These are phyloP conservation scores for Rhizoglyphus robini DNA, from an alignment of 1,140 invertebrate species.

Conservation along the genomic window DNA sequence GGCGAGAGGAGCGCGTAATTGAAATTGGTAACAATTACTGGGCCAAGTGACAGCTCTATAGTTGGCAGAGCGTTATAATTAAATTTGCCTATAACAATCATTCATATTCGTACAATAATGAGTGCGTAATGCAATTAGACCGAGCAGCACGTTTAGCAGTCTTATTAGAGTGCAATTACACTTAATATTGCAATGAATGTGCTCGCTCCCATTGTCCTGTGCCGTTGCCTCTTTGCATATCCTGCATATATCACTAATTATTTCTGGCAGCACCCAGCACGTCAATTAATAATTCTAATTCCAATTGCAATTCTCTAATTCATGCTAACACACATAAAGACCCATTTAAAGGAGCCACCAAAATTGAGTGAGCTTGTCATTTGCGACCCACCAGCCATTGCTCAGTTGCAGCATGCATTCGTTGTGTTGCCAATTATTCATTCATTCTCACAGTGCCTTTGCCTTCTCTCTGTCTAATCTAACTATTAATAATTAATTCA, in stretches of 20 bases:
- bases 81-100: slow-evolving; percentile 4
- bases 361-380: neutral
- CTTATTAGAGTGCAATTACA: slow-evolving; percentile 12
- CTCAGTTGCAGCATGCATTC: neutral
- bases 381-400: neutral
- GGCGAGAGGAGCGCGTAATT: neutral
- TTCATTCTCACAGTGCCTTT: neutral
- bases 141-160: slow-evolving; percentile 13
- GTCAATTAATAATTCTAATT: slow-evolving; percentile 15
- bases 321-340: neutral
- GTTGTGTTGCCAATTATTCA: slow-evolving; percentile 11
- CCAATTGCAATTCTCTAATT: neutral
- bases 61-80: neutral
- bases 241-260: slow-evolving; percentile 9
- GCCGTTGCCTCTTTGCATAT: too few relatives aligned
- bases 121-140: slow-evolving; percentile 8
- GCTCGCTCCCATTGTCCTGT: neutral
- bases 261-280: neutral
- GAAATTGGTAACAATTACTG: slow-evolving; percentile 12
- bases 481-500: slow-evolving; percentile 17
- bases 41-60: slow-evolving; percentile 13
- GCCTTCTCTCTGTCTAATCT: neutral
- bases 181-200: slow-evolving; percentile 4
- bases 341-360: neutral
- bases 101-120: slow-evolving; percentile 16